Base-by-base conservation (phyloP, 2,888 invertebrate genomes). In the Leucophora obtusa region DNA sequence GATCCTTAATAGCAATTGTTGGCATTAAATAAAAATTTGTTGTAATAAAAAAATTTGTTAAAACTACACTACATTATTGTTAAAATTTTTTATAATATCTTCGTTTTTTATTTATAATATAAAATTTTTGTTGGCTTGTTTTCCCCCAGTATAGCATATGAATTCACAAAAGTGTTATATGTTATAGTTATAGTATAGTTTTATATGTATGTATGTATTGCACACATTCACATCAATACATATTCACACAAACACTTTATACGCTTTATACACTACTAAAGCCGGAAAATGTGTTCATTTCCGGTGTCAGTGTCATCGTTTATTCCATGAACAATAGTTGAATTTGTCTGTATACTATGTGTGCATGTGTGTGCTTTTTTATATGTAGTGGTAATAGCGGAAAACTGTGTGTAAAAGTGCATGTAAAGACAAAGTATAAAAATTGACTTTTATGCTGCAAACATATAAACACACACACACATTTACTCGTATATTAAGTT, bases 221-320 rank as follows among this genome's bases (percentile, higher is more conserved):
- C 21, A 21, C 21, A 28, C 53, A 50, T n/a, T 10, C 51, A 54
- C 63, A 66, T 28, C 9, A 3, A 47, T n/a, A 47, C 28, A 28
- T 6, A 1, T n/a, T 47, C n/a, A n/a, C 21, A 43, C 17, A 18
- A 10, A 11, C 59, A 10, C 14, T 18, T 62, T 4, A 50, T 53
- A 35, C 3, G 18, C n/a, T 79, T 53, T 69, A 58, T 73, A 54
- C 65, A 38, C 73, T 72, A 38, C 70, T 72, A 63, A 66, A 84
- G 83, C 85, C 86, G 87, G 87, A 86, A 87, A 86, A 87, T 86
- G 86, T 86, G 85, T 86, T 87, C 87, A 87, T 87, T 87, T 87
- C 87, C 87, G 87, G 86, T 87, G 87, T 87, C 87, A 86, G 83
- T 87, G 86, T 85, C 86, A 85, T 77, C 83, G 81, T 77, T 73